These are phyloP conservation scores for Acropora tenuis DNA, from an alignment of 64 coral and sea anemone genomes.

Conservation along the genomic window DNA sequence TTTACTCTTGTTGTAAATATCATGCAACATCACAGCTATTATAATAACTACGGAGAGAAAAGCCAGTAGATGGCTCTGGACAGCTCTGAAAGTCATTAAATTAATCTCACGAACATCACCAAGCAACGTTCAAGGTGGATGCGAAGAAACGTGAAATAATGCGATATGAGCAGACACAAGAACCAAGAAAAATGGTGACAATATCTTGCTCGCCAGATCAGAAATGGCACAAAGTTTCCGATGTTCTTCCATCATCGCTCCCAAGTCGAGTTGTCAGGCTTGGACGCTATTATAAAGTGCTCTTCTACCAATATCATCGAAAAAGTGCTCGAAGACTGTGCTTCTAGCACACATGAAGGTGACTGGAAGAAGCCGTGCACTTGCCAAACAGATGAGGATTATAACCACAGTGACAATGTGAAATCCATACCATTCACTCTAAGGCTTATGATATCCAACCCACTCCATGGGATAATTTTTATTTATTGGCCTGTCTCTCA, in stretches of 20 bases:
- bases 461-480: too few species aligned
- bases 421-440: conserved; percentile 7
- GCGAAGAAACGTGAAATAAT: not conserved
- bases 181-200: not conserved
- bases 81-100: not conserved
- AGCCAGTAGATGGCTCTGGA: not conserved
- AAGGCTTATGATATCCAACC: not conserved
- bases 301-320: not conserved
- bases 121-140: not conserved
- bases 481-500: not conserved
- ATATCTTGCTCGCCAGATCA: not conserved
- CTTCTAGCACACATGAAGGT: not conserved
- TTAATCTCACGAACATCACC: not conserved
- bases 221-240: not conserved
- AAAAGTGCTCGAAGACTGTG: not conserved
- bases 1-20: conserved; percentile 1
- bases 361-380: not conserved
- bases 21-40: not conserved
- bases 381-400: not conserved
- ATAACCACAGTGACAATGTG: not conserved
- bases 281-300: not conserved
- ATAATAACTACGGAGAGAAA: not conserved
- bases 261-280: not conserved
- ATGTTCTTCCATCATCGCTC: not conserved
- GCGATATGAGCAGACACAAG: not conserved